Percentiles rank a stretch among this genome's conserved stretches.
Conservation (phyloP, 2,797 vertebrate species). For the Aplochiton taeniatus region DNA sequence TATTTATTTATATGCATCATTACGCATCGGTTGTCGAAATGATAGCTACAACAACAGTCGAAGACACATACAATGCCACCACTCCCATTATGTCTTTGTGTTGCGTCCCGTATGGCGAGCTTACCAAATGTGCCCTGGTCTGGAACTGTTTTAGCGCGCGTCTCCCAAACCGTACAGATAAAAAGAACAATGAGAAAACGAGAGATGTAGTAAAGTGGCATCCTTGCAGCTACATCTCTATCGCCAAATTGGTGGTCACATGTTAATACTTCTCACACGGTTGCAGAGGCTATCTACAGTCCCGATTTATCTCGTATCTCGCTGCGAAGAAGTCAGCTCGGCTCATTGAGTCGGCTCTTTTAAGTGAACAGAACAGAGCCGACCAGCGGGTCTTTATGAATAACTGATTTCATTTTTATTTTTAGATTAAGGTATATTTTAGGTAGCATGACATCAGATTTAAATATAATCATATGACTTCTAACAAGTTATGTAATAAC, state of each 20-base stretch:
- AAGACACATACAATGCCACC: constrained; percentile 59
- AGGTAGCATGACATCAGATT: too few relatives aligned
- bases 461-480: too few relatives aligned
- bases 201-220: constrained; percentile 61
- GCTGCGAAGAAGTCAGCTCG: too few relatives aligned
- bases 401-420: too few relatives aligned
- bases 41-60: constrained; percentile 36
- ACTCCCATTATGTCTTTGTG: constrained; percentile 68
- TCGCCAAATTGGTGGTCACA: constrained; percentile 46
- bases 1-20: constrained; percentile 9
- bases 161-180: constrained; percentile 55
- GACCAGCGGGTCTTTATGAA: too few relatives aligned
- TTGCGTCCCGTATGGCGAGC: constrained; percentile 58
- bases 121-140: constrained; percentile 75
- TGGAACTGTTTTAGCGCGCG: constrained; percentile 68
- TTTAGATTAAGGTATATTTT: too few relatives aligned
- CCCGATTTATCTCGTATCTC: constrained; percentile 11
- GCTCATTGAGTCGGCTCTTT: too few relatives aligned
- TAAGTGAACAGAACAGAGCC: too few relatives aligned
- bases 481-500: too few relatives aligned
- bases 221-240: constrained; percentile 72
- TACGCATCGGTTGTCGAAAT: constrained; percentile 15
- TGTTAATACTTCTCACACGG: constrained; percentile 44
- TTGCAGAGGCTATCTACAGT: constrained; percentile 8
- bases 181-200: constrained; percentile 66